Evolutionary conservation across 30 jellyfish, hydroid and myxozoan genomes (phyloP).

Genomic region (Cassiopea andromeda): DNA sequence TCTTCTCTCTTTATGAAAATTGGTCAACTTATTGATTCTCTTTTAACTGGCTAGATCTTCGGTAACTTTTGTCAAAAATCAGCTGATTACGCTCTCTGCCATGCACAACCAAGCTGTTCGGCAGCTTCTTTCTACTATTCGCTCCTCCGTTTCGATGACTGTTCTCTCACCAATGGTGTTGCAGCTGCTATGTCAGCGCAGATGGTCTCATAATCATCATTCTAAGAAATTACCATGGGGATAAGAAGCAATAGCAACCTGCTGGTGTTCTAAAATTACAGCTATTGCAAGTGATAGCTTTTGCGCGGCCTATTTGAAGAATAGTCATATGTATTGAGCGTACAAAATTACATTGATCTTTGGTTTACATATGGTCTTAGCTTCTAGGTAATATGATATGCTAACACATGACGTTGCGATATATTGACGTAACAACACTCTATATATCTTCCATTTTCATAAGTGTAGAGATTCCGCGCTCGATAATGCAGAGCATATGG

Average conservation of each 20-base stretch:
- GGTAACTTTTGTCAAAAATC: neutral
- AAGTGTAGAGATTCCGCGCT: too few relatives aligned
- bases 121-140: conserved; percentile 7
- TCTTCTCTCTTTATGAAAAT: too few relatives aligned
- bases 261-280: neutral
- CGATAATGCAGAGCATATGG: too few relatives aligned
- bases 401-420: too few relatives aligned
- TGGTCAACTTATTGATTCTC: neutral
- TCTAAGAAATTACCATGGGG: conserved; percentile 20
- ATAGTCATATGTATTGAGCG: too few relatives aligned
- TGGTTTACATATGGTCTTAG: too few relatives aligned
- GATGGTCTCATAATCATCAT: conserved; percentile 3
- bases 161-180: neutral
- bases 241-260: conserved; percentile 9
- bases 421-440: too few relatives aligned
- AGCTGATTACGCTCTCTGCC: neutral
- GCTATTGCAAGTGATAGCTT: too few relatives aligned
- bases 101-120: neutral
- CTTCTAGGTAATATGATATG: too few relatives aligned
- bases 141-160: conserved; percentile 28
- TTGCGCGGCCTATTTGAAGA: too few relatives aligned
- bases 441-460: too few relatives aligned
- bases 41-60: neutral
- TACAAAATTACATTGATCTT: too few relatives aligned
- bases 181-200: conserved; percentile 23